phyloP scores from a whole-genome alignment of 1,140 invertebrate species.

The Camponotus floridanus region DNA sequence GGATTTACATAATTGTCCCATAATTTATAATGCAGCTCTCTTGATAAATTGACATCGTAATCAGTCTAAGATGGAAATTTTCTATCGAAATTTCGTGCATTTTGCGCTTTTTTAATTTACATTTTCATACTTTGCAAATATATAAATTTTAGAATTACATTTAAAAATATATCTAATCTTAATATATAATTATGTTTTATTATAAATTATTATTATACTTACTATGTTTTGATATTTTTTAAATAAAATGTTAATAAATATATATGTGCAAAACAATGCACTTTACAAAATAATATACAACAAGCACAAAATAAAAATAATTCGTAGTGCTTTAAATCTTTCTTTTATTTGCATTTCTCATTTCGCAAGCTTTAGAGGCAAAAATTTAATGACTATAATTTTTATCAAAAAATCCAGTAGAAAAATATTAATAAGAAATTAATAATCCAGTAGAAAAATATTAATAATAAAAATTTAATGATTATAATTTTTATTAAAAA shows the following conservation, averaged over 20 bases:
- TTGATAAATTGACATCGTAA: background rate
- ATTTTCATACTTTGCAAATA: background rate
- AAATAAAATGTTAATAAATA: background rate
- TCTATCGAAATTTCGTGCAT: no score
- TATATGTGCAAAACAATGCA: background rate
- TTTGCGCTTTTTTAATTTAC: background rate
- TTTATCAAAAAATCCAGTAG: background rate
- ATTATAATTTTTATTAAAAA: background rate
- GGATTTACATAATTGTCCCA: constrained; percentile 9
- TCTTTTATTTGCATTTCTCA: background rate
- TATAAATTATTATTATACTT: background rate
- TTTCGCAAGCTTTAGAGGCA: background rate
- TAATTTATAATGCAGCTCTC: constrained; percentile 17
- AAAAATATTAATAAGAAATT: constrained; percentile 5
- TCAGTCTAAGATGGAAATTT: background rate
- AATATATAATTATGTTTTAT: background rate
- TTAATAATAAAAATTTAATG: background rate
- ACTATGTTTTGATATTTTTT: background rate
- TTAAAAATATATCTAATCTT: background rate
- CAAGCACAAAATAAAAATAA: background rate
- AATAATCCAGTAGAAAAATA: no score
- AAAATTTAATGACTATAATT: background rate
- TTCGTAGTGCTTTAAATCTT: background rate
- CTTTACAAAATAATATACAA: no score
- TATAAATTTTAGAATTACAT: background rate